Evolutionary conservation across 2,888 invertebrate species (phyloP), one percentile per base, ranked within the genome.

Genomic region (Branchipolynoe longqiensis): DNA sequence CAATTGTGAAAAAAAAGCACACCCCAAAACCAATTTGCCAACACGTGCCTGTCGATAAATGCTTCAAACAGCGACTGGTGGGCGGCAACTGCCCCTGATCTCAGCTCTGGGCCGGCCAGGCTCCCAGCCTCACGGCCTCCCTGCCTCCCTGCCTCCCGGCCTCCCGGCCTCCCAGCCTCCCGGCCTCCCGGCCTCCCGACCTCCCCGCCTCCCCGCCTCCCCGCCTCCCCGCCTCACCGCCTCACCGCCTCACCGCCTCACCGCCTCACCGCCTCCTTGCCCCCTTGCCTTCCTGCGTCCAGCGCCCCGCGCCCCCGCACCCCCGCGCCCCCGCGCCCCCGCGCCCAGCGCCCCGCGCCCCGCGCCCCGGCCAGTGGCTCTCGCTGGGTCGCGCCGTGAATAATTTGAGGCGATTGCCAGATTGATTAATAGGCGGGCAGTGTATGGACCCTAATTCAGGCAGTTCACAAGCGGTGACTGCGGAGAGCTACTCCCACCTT

Each of bases 381-480:
- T 28, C 28, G 48, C 78, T 48, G 54, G 31, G 22, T 33, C 14
- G 33, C 28, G 48, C 74, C 25, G 78, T 28, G 54, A 78, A 78
- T 78, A 54, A 78, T 78, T 78, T 78, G 78, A 78, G 78, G 78
- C 78, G 78, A 78, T 78, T 78, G 78, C 25, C 78, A 78, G 78
- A 78, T 78, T 78, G 78, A 78, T 78, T 78, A 78, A 78, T 78
- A 54, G 78, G 25, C 25, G 74, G 14, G n/a, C 28, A n/a, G 31
- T 78, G 6, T 78, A 78, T 78, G 78, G 48, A 12, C 48, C 78
- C 78, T 78, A 78, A 78, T 78, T 41, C 78, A 78, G 48, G 41
- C 48, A 54, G 78, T 78, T 78, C 78, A n/a, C 78, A 40, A 78
- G 25, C 78, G 48, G 48, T 48, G 78, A 48, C 78, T 78, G 48